These are phyloP conservation scores for Alloplasta piceator DNA, from an alignment of 2,888 invertebrate genomes.

Conservation along the genomic window DNA sequence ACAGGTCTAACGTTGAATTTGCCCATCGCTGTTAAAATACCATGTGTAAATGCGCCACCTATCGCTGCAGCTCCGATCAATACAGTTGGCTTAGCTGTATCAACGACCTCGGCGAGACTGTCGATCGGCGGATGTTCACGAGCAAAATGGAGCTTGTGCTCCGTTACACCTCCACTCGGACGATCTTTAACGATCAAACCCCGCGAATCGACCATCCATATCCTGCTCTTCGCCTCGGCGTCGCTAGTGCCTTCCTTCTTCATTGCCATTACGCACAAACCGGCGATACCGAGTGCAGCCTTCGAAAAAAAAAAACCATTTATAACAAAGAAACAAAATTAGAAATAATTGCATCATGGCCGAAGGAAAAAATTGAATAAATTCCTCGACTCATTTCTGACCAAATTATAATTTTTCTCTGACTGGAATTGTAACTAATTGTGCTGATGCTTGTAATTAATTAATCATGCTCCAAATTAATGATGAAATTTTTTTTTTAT, in stretches of 20 bases:
- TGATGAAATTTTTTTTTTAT: too few relatives aligned
- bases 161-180: slow-evolving; percentile 91
- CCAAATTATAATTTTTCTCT: too few relatives aligned
- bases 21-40: slow-evolving; percentile 94
- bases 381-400: too few relatives aligned
- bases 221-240: slow-evolving; percentile 90
- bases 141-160: slow-evolving; percentile 93
- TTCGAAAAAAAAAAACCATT: slow-evolving; percentile 77
- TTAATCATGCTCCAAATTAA: too few relatives aligned
- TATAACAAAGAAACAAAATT: not conserved
- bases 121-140: slow-evolving; percentile 90
- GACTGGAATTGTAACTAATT: too few relatives aligned
- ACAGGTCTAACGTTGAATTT: slow-evolving; percentile 93
- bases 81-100: slow-evolving; percentile 92
- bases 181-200: slow-evolving; percentile 96
- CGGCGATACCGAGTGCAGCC: slow-evolving; percentile 97
- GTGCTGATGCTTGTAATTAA: too few relatives aligned
- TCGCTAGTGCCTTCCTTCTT: slow-evolving; percentile 90
- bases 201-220: slow-evolving; percentile 98
- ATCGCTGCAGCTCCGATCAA: slow-evolving; percentile 98
- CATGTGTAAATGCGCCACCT: slow-evolving; percentile 95
- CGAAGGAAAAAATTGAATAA: too few relatives aligned
- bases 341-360: too few relatives aligned
- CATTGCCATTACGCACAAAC: slow-evolving; percentile 97
- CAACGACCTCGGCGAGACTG: slow-evolving; percentile 92